Evolutionary conservation across 2,888 invertebrate species (phyloP).

Genomic region (Tachina grossa): DNA sequence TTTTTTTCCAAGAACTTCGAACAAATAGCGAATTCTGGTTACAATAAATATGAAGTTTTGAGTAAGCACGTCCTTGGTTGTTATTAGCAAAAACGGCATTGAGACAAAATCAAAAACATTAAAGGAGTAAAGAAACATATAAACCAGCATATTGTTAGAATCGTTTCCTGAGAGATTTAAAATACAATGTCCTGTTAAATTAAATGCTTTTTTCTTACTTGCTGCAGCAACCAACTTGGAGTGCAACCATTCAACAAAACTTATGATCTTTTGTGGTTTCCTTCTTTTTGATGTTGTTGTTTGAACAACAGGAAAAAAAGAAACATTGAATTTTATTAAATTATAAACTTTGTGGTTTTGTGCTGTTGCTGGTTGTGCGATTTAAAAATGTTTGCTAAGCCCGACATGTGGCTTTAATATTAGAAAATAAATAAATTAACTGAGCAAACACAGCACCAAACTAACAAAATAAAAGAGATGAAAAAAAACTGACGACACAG

Average conservation of each 20-base stretch:
- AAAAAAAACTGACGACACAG: neutral
- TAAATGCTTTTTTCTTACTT: slow-evolving; percentile 54
- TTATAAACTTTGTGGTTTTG: slow-evolving; percentile 64
- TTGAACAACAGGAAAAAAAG: neutral
- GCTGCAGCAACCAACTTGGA: neutral
- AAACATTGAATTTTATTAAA: slow-evolving; percentile 62
- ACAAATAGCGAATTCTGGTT: neutral
- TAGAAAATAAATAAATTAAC: slow-evolving; percentile 64
- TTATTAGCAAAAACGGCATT: slow-evolving; percentile 47
- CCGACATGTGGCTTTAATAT: slow-evolving; percentile 69
- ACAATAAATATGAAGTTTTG: slow-evolving; percentile 51
- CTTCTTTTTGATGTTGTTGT: slow-evolving; percentile 15
- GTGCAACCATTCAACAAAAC: neutral
- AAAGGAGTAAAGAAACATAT: slow-evolving; percentile 2
- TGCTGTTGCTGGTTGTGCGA: slow-evolving; percentile 19
- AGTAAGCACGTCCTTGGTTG: slow-evolving; percentile 63
- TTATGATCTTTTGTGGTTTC: slow-evolving; percentile 3
- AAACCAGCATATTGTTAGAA: slow-evolving; percentile 35
- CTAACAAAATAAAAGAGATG: neutral
- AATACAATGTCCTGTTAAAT: slow-evolving; percentile 63
- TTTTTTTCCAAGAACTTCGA: neutral
- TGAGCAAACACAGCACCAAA: slow-evolving; percentile 17
- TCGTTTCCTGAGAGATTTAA: slow-evolving; percentile 52
- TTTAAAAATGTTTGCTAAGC: slow-evolving; percentile 57
- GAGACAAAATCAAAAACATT: neutral